Evolutionary conservation across 2,797 vertebrate species (phyloP).

Genomic region (Pseudochirops cupreus): DNA sequence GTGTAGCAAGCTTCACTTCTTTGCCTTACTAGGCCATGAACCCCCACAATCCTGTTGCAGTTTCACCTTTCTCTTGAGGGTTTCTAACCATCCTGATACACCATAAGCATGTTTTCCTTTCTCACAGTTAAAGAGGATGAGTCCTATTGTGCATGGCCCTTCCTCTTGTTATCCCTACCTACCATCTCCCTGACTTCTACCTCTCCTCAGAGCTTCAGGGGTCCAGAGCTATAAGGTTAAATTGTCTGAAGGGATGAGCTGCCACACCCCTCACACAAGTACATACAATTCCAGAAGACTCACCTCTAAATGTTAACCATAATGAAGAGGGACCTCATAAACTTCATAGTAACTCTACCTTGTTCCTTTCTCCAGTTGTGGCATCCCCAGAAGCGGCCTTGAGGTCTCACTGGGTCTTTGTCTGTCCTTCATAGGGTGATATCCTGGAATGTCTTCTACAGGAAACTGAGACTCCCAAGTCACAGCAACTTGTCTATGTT

Average conservation of each 20-base stretch:
- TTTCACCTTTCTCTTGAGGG: neutral
- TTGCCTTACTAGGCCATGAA: neutral
- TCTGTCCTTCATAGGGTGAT: neutral
- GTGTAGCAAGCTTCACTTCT: neutral
- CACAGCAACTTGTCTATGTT: neutral
- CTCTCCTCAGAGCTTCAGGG: neutral
- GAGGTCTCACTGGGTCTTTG: neutral
- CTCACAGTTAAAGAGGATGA: neutral
- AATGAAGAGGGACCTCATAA: neutral
- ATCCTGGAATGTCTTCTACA: neutral
- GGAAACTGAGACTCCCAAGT: neutral
- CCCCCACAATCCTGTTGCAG: neutral
- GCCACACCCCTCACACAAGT: neutral
- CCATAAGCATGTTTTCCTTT: neutral
- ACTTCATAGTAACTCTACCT: neutral
- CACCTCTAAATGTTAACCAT: neutral
- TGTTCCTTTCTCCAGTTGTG: neutral
- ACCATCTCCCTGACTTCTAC: neutral
- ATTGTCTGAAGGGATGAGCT: neutral
- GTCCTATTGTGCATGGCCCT: neutral
- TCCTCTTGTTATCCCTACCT: neutral
- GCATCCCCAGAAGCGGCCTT: neutral
- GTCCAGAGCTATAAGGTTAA: neutral
- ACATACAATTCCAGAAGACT: neutral
- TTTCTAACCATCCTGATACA: neutral